Percentiles rank a stretch among this genome's conserved stretches.
Evolutionary conservation across 2,113 vertebrate genomes (phyloP).

Genomic region (Eleginops maclovinus): DNA sequence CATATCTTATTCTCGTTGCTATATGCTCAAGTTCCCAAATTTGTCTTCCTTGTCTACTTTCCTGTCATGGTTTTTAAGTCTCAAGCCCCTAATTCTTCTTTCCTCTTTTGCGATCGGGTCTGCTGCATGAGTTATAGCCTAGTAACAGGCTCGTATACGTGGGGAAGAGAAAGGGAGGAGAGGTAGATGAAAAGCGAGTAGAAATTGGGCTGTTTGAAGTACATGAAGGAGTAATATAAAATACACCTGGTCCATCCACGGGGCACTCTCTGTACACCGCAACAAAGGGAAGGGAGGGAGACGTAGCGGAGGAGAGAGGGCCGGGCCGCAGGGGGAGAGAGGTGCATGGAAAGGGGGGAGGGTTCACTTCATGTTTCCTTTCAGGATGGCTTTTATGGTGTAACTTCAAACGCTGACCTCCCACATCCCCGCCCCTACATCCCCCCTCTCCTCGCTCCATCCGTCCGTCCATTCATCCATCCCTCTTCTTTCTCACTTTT

Average conservation of each 20-base stretch:
- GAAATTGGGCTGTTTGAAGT: conserved; percentile 81
- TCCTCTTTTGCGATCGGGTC: conserved; percentile 50
- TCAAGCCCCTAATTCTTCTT: background rate
- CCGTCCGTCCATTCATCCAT: conserved; percentile 60
- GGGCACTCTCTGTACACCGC: conserved; percentile 69
- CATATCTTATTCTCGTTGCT: conserved; percentile 10
- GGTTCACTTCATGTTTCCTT: conserved; percentile 84
- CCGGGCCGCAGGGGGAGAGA: conserved; percentile 53
- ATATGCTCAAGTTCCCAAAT: conserved; percentile 23
- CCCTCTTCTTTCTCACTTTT: conserved; percentile 75
- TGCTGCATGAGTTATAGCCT: conserved; percentile 74
- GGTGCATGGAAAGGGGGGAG: conserved; percentile 36
- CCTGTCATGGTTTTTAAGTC: conserved; percentile 32
- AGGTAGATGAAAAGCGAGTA: conserved; percentile 56
- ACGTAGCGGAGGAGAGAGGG: conserved; percentile 49
- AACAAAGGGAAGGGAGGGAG: conserved; percentile 69
- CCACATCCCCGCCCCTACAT: conserved; percentile 50
- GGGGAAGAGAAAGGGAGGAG: conserved; percentile 37
- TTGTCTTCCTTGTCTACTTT: conserved; percentile 30
- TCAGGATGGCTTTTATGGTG: conserved; percentile 87
- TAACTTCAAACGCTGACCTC: conserved; percentile 85
- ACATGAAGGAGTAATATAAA: conserved; percentile 86
- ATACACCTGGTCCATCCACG: conserved; percentile 85
- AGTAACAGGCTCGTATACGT: conserved; percentile 61
- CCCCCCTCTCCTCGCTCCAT: conserved; percentile 64